A percentile compares a stretch with the other conserved stretches of the same genome.
Evolutionary conservation across 2,797 vertebrate species (phyloP).

Genomic region (Mus minutoides): DNA sequence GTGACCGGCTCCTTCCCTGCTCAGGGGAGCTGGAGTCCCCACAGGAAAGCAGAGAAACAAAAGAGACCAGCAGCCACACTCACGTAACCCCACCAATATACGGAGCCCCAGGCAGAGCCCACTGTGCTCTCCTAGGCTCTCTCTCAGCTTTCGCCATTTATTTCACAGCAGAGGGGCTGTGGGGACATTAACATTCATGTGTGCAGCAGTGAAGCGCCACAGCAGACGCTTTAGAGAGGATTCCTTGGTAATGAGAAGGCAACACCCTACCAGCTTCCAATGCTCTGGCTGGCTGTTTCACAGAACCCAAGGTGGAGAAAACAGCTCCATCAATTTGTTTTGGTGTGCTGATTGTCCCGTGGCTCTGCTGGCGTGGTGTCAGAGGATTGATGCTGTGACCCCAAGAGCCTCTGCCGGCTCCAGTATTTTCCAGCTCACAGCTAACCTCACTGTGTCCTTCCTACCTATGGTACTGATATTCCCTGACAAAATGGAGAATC

Average conservation of each 20-base stretch:
- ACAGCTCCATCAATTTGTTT: background rate
- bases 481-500: background rate
- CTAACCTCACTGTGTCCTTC: fast-evolving
- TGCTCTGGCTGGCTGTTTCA: background rate
- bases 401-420: fast-evolving
- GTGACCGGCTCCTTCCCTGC: background rate
- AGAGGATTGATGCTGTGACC: fast-evolving
- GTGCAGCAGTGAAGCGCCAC: fast-evolving
- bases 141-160: fast-evolving
- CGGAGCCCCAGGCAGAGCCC: fast-evolving
- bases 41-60: background rate
- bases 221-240: background rate
- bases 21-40: background rate
- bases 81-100: fast-evolving
- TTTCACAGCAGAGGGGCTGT: background rate
- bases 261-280: background rate
- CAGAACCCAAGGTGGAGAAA: background rate
- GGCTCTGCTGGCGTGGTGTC: background rate
- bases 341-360: background rate
- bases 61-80: background rate
- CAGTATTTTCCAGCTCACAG: fast-evolving
- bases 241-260: background rate
- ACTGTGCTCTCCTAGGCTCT: fast-evolving
- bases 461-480: fast-evolving
- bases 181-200: background rate